Percentiles rank a stretch among this genome's conserved stretches.
These are phyloP conservation scores for Tiliqua scincoides DNA, from an alignment of 2,113 vertebrate genomes.

Conservation along the genomic window DNA sequence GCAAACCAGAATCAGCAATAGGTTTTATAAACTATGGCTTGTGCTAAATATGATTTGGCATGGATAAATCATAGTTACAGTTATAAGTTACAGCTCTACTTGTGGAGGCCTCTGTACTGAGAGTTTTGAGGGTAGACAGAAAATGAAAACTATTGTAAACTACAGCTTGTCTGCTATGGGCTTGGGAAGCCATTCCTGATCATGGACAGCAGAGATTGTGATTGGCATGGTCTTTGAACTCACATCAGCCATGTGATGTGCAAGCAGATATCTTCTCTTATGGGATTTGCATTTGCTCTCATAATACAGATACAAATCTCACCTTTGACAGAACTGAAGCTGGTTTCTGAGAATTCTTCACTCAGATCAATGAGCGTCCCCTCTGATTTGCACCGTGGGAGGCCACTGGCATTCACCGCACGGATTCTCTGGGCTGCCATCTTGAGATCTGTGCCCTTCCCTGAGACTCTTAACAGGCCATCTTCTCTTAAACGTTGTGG, in stretches of 20 bases:
- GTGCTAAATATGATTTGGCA: neutral
- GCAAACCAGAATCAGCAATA: too few relatives aligned
- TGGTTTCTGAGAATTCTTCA: conserved; percentile 83
- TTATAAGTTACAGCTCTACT: neutral
- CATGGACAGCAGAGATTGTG: neutral
- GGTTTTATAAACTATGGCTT: too few relatives aligned
- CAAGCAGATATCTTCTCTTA: neutral
- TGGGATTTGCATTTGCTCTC: too few relatives aligned
- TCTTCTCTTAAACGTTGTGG: neutral
- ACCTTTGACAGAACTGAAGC: conserved; percentile 92
- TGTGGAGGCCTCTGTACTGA: neutral
- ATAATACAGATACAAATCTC: conserved; percentile 6
- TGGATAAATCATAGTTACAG: neutral
- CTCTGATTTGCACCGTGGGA: conserved; percentile 94
- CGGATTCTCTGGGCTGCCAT: conserved; percentile 97
- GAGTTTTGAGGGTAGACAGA: neutral
- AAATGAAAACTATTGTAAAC: neutral
- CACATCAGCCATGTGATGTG: neutral
- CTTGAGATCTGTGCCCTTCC: neutral
- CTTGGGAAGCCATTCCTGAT: neutral
- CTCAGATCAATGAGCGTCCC: conserved; percentile 91
- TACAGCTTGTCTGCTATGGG: neutral
- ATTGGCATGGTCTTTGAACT: neutral
- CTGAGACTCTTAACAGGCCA: conserved; percentile 44
- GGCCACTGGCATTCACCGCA: conserved; percentile 81